Evolutionary conservation across 2,797 vertebrate genomes (phyloP), one percentile per base, ranked within the genome.

Genomic region (Ctenopoma multispine): DNA sequence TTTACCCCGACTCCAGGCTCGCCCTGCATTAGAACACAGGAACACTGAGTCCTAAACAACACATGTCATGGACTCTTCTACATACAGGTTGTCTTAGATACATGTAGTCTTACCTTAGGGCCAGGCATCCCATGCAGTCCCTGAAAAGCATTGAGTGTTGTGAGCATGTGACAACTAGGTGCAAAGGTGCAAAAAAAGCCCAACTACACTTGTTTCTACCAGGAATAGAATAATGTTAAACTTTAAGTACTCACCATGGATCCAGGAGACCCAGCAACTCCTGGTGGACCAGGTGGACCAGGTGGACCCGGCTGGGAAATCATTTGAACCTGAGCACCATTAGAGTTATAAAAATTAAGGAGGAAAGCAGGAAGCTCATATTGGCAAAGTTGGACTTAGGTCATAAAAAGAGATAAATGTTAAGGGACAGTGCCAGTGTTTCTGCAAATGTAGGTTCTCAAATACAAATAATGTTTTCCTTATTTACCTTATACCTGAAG

Each of bases 301-400:
- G 97, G 97, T 11, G 95, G 96, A 13, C 97, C 97, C 0, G 96
- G 97, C 80, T 96, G 95, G 38, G 95, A 94, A 75, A 96, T 96
- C 92, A 97, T 95, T 92, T 97, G 96, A 74, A 94, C 88, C 91
- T 95, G 80, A 72, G 27, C 5, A 68, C 0, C 11, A 63, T 43
- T 21, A 9, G 72, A 69, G 67, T 34, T 0, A 71, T 17, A 59
- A 12, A 36, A 64, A 38, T 83, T n/a, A 84, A 31, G n/a, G 50
- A 34, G 11, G 24, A 17, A 41, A 49, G 0, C 11, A 31, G 15
- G 13, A 36, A 69, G 23, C 8, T 18, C 1, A 58, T 5, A 27
- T 9, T 27, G 4, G 29, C n/a, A 61, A 27, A 14, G 27, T 24
- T 24, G 5, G 54, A 36, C 40, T 18, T 3, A 48, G n/a, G 4